Percentiles rank a stretch among this genome's conserved stretches.
Evolutionary conservation across 1,140 invertebrate species (phyloP).

Genomic region (Eumaeus atala): DNA sequence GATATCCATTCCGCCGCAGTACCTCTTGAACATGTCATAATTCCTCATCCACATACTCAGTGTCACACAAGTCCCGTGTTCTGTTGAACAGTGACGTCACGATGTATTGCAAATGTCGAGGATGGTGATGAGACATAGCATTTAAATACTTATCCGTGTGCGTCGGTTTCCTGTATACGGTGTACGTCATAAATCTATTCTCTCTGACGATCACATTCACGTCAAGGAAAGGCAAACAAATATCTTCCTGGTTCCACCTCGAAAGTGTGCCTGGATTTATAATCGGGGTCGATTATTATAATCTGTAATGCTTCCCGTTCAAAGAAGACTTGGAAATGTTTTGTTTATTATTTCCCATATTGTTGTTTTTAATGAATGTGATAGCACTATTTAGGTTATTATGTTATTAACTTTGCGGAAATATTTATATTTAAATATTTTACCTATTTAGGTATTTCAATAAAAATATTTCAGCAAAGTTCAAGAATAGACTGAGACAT

Average conservation of each 20-base stretch:
- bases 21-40: too few relatives aligned
- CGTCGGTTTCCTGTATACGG: slow-evolving; percentile 20
- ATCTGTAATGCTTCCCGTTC: too few relatives aligned
- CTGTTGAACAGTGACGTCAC: slow-evolving; percentile 18
- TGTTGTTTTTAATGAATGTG: too few relatives aligned
- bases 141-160: slow-evolving; percentile 20
- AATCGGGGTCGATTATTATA: too few relatives aligned
- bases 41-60: slow-evolving; percentile 16
- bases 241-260: too few relatives aligned
- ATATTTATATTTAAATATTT: too few relatives aligned
- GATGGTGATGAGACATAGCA: slow-evolving; percentile 15
- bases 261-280: too few relatives aligned
- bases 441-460: neutral
- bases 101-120: slow-evolving; percentile 11
- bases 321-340: too few relatives aligned
- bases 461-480: slow-evolving; percentile 2
- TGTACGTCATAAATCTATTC: neutral
- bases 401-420: too few relatives aligned
- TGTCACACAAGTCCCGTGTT: slow-evolving; percentile 17
- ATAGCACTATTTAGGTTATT: too few relatives aligned
- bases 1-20: too few relatives aligned
- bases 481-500: slow-evolving; percentile 1
- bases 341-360: too few relatives aligned
- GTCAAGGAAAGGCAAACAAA: neutral
- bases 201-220: neutral